Evolutionary conservation across 2,888 invertebrate species (phyloP).

Genomic region (Phengaris alcon): DNA sequence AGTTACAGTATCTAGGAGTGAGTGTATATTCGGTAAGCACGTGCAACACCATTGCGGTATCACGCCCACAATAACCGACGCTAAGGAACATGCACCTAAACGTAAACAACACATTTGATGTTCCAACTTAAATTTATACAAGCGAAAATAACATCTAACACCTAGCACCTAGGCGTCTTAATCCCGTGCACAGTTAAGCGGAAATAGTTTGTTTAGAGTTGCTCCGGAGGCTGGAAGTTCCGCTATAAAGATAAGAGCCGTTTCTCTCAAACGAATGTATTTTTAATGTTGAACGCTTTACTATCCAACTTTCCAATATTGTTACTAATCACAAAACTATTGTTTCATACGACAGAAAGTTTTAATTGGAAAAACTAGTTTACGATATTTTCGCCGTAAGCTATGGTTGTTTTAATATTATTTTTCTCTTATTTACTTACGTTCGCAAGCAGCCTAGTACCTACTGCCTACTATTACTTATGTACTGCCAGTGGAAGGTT

Average conservation of each 20-base stretch:
- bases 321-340: slow-evolving; percentile 4
- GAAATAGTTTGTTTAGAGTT: slow-evolving; percentile 13
- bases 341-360: slow-evolving; percentile 9
- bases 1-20: not conserved
- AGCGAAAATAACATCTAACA: not conserved
- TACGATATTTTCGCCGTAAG: not conserved
- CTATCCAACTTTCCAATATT: slow-evolving; percentile 25
- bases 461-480: too few relatives aligned
- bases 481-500: too few relatives aligned
- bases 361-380: slow-evolving; percentile 11
- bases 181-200: not conserved
- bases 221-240: slow-evolving; percentile 49
- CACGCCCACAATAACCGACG: not conserved
- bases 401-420: too few relatives aligned
- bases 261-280: slow-evolving; percentile 63
- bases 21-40: not conserved
- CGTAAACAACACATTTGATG: slow-evolving; percentile 22
- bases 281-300: slow-evolving; percentile 57
- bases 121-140: not conserved
- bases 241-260: slow-evolving; percentile 68
- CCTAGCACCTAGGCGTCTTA: not conserved
- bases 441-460: too few relatives aligned
- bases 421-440: not conserved
- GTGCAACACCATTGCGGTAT: slow-evolving; percentile 8
- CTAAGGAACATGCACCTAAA: slow-evolving; percentile 28